Evolutionary conservation across 2,113 vertebrate species (phyloP).

Genomic region (Ondatra zibethicus): DNA sequence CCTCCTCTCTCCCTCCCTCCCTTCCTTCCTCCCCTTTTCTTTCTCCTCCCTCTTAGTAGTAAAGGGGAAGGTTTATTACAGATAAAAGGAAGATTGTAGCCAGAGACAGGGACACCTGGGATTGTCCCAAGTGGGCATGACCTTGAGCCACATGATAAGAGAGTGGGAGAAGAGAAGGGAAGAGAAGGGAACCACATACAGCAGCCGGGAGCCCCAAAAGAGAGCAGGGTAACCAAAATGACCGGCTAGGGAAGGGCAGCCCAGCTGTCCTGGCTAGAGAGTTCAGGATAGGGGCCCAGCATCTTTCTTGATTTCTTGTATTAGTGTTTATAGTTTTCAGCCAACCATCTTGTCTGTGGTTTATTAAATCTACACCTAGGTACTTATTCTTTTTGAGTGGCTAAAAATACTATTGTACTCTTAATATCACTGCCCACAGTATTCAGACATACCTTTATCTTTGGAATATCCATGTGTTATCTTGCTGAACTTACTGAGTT

Average conservation of each 20-base stretch:
- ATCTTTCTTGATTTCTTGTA: neutral
- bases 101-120: too few species aligned
- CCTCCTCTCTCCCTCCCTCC: too few species aligned
- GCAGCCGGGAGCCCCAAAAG: too few species aligned
- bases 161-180: too few species aligned
- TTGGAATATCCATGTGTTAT: neutral
- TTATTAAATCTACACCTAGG: neutral
- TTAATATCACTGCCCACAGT: neutral
- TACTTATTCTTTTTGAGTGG: neutral
- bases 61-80: too few species aligned
- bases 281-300: neutral
- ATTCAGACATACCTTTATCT: neutral
- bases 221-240: neutral
- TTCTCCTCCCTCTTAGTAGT: neutral
- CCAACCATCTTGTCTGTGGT: neutral
- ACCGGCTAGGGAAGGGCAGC: neutral
- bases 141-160: too few species aligned
- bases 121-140: too few species aligned
- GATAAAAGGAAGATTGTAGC: too few species aligned
- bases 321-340: neutral
- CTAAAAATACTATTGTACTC: neutral
- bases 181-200: too few species aligned
- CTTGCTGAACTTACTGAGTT: neutral
- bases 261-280: neutral
- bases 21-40: too few species aligned